Percentiles rank a stretch among this genome's conserved stretches.
Evolutionary conservation across 2,888 invertebrate genomes (phyloP).

Genomic region (Leuctra nigra): DNA sequence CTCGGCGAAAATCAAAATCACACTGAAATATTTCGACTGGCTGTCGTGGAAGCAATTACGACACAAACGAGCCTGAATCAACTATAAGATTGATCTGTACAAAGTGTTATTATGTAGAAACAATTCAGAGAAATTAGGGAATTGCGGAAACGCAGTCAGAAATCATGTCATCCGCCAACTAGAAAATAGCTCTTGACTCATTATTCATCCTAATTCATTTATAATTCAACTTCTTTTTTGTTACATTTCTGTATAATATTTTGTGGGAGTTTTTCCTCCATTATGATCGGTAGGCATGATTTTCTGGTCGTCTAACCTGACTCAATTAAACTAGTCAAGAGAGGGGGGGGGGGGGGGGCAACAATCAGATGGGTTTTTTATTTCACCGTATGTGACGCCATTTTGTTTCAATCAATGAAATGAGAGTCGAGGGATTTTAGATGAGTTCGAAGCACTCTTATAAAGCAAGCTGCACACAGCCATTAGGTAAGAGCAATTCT

Average conservation of each 20-base stretch:
- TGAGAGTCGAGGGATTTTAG: slow-evolving; percentile 45
- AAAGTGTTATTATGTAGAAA: no score
- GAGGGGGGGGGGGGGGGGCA: neutral
- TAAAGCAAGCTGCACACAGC: no score
- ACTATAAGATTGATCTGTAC: no score
- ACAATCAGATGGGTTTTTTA: neutral
- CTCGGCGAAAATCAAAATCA: no score
- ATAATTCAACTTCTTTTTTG: neutral
- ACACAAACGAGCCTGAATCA: no score
- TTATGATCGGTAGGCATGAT: neutral
- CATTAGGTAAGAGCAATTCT: slow-evolving; percentile 10
- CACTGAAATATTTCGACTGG: no score
- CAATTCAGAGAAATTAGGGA: no score
- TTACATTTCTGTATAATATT: neutral
- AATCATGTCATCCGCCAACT: no score
- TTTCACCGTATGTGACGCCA: slow-evolving; percentile 34
- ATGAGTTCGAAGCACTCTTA: neutral
- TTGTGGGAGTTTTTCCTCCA: neutral
- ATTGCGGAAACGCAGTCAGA: no score
- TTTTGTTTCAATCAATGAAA: slow-evolving; percentile 53
- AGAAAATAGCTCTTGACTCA: no score
- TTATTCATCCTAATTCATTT: slow-evolving; percentile 1
- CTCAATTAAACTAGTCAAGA: neutral
- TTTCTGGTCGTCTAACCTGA: neutral
- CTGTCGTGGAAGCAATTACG: no score